Base-by-base conservation (phyloP, 1,140 invertebrate genomes). In the Eriocheir sinensis region DNA sequence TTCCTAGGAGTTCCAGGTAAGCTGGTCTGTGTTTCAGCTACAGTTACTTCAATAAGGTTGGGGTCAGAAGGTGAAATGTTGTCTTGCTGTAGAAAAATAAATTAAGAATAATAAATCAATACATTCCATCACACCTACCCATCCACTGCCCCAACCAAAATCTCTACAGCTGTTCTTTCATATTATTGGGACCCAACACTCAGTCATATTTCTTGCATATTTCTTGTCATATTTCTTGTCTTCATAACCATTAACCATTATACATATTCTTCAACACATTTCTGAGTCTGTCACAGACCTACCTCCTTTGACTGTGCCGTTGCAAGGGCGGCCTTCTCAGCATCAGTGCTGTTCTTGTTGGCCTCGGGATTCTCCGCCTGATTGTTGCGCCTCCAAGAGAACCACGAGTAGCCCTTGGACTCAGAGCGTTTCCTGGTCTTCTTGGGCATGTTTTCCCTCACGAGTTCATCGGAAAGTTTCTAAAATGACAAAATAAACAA, bases 381-480 rank as follows among this genome's bases (percentile, higher is more conserved):
- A 80, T 94, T 90, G 72, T 97, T 96, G 80, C 96, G 95, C 79
- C 96, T 93, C 96, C 96, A 96, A n/a, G 96, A 96, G 91, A 96
- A 96, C 96, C 96, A 97, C 17, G 96, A 96, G 60, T 96, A 96
- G 2, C 96, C 95, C 92, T 95, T 95, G 34, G 95, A 96, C 53
- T 91, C 91, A n/a, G 96, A 94, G 6, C 95, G 95, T 90, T 97
- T 97, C 3, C 96, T 96, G 93, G 96, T 96, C 95, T 97, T 97
- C 95, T 97, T 97, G 30, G 97, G 97, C 96, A 97, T 97, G 93
- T 97, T 96, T 92, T 97, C 96, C 93, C 97, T 96, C 0, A 96
- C 95, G 17, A 97, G 96, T 79, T 94, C 86, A n/a, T 97, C 96
- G n/a, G 96, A 94, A 4, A 96, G 95, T 95, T 96, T 94, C 97